Base-by-base conservation (phyloP, 2,888 invertebrate genomes). In the Agonopterix arenella region DNA sequence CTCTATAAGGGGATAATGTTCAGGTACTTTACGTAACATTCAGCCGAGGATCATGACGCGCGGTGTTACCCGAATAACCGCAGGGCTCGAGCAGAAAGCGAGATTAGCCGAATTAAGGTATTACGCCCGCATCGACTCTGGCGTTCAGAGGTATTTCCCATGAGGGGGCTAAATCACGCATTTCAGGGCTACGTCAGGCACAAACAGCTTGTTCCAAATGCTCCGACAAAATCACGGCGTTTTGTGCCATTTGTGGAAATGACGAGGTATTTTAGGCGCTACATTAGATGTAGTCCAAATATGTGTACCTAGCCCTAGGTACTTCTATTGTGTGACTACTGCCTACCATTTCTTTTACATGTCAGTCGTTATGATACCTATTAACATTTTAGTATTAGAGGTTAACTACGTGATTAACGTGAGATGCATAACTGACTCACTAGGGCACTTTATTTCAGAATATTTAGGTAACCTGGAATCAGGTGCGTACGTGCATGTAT, bases 91-190 rank as follows among this genome's bases (percentile, higher is more conserved):
- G 62, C 65, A 66, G 70, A 74, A 73, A 74, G 73, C 69, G 68
- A 79, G 82, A 84, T 84, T 81, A 82, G 76, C 72, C 70, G 80
- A 80, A 81, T 83, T 80, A 81, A 80, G 79, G 78, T 75, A 80
- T 82, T 76, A 80, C 74, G 66, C 68, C 80, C 76, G 76, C 77
- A 78, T 78, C 78, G 74, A 62, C 70, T 64, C 64, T 65, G 70
- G 5, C 64, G 63, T 66, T 70, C 67, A 61, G 60, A 71, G 72
- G 76, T 77, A 84, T 85, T 84, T 84, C 86, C 84, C 85, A 61
- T 58, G 79, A 74, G 84, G 65, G 66, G 66, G 66, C 73, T 84
- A 86, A 84, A 85, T 85, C 82, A 84, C 80, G 76, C 74, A 74
- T 76, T 80, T 80, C 81, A 80, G 72, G 77, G 76, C 68, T 70